These are phyloP conservation scores for Hydroisotoma schaefferi DNA, from an alignment of 2,888 invertebrate genomes.

Conservation along the genomic window DNA sequence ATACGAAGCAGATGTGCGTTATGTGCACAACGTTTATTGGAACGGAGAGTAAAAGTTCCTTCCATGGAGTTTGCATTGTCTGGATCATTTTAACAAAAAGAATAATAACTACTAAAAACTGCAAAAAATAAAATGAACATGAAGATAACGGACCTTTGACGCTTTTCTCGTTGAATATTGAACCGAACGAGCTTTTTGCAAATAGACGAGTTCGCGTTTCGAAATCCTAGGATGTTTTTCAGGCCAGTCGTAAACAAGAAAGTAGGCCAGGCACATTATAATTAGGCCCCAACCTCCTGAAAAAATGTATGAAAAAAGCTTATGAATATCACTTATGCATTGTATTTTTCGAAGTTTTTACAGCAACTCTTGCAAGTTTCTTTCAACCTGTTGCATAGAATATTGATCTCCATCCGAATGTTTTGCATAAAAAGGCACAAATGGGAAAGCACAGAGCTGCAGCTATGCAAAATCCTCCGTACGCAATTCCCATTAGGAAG, in stretches of 20 bases:
- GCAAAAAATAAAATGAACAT: background rate
- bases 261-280: slow-evolving; percentile 55
- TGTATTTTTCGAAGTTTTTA: too few species aligned
- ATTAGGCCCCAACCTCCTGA: slow-evolving; percentile 53
- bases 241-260: slow-evolving; percentile 57
- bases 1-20: slow-evolving; percentile 54
- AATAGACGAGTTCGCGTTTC: slow-evolving; percentile 50
- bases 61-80: slow-evolving; percentile 55
- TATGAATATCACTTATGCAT: background rate
- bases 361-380: too few species aligned
- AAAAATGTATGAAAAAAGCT: slow-evolving; percentile 30
- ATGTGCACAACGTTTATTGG: slow-evolving; percentile 56
- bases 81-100: too few species aligned
- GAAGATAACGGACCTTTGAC: background rate
- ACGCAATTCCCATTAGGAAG: slow-evolving; percentile 52
- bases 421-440: slow-evolving; percentile 59
- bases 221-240: slow-evolving; percentile 58
- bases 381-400: slow-evolving; percentile 60
- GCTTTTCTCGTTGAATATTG: slow-evolving; percentile 26
- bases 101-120: too few species aligned
- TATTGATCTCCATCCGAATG: slow-evolving; percentile 61
- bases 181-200: slow-evolving; percentile 38
- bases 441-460: slow-evolving; percentile 58
- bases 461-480: slow-evolving; percentile 55
- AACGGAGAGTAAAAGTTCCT: slow-evolving; percentile 53